Base-by-base conservation (phyloP, 2,888 invertebrate genomes). In the Erebia epiphron region DNA sequence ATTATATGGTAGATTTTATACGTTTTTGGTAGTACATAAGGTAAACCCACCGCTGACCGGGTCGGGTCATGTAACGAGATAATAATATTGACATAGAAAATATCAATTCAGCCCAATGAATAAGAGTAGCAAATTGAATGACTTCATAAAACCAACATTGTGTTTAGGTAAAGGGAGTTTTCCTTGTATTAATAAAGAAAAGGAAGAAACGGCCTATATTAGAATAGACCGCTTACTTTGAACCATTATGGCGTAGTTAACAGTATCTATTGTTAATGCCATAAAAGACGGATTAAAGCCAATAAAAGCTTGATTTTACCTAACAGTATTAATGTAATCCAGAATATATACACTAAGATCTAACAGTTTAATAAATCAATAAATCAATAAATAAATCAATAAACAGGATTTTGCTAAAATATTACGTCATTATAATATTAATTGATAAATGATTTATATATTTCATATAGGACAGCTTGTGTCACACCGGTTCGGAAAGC, bases 161-260 rank as follows among this genome's bases (percentile, higher is more conserved):
- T 60, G 60, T 16, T 43, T 10, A 41, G 60, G 43, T 43, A 60
- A 60, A 60, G 16, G 60, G 8, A 41, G n/a, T 35, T 60, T 43
- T 43, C 43, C 60, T 43, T 60, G 60, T 60, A 60, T 60, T 11
- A 60, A 43, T 43, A 43, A 60, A 60, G 43, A 60, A 60, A 49
- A 60, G 41, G 18, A 16, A 8, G 41, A 60, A 60, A 14, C 43
- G 43, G 43, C 43, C 43, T 60, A 16, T 60, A 60, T 41, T 60
- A 60, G 60, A 60, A 60, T n/a, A 16, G 58, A 35, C n/a, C 2
- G 60, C 60, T 60, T 43, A 60, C 43, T 60, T 16, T 43, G 43
- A 43, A 35, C 43, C 43, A 60, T 60, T 43, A 43, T 60, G 43
- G 18, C 10, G 16, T 26, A 43, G 35, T 41, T 18, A 43, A 60